Base-by-base conservation (phyloP, 2,797 vertebrate genomes). In the Lemur catta region DNA sequence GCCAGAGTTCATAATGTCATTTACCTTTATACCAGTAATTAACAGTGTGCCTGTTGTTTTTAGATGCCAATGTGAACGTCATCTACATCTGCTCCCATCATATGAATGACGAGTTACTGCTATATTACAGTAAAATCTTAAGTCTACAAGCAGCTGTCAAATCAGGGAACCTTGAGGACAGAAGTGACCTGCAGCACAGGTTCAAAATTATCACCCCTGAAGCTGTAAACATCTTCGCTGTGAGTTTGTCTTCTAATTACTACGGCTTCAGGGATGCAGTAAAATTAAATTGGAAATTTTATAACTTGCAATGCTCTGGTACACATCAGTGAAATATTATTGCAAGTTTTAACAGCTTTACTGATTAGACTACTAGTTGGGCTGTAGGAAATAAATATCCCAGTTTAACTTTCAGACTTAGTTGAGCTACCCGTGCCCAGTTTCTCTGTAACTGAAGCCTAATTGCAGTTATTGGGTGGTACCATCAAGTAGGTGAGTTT, bases 141-240 rank as follows among this genome's bases (percentile, higher is more conserved):
- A 99, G 98, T 97, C 98, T 99, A 96, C 98, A 98, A 94, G 98
- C 98, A 98, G 98, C 98, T 95, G 97, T 98, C 97, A 98, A 97
- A 93, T 98, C 98, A 43, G 99, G 98, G 93, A 98, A 98, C 89
- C 97, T 96, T 0, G 96, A 98, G 97, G 97, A 98, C 94, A 98
- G 78, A 85, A 97, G 86, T 98, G 98, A 98, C 98, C 98, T 98
- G 98, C 97, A 98, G 98, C 96, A 98, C 94, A 99, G 99, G 98
- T 99, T 99, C 98, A 99, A 97, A 98, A 99, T 99, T 97, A 98
- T 99, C 98, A 99, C 99, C 97, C 99, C 99, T 71, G 99, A 99
- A 98, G 99, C 99, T 98, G 98, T 99, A 95, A 98, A 99, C 97
- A 97, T 98, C 98, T 99, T 99, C 98, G 98, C 99, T 91, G 99